phyloP scores from a whole-genome alignment of 2,113 vertebrate genomes.

The Sphyrna mokarran region DNA sequence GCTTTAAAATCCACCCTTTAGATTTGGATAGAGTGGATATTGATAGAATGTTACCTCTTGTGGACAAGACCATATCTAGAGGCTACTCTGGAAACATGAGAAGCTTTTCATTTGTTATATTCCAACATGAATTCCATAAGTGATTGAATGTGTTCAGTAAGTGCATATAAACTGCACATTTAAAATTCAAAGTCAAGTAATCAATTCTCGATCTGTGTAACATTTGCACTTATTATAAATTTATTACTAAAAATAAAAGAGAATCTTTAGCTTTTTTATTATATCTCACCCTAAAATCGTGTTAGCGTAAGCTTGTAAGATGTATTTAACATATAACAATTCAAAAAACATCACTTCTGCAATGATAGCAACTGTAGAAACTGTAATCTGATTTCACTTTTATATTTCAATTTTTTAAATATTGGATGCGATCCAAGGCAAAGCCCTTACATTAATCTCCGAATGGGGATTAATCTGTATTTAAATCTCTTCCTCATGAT shows the following conservation, averaged over 20 bases:
- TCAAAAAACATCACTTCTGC: background rate
- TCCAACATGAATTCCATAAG: background rate
- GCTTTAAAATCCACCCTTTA: no score
- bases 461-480: background rate
- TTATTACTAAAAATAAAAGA: background rate
- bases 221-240: background rate
- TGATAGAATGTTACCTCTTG: background rate
- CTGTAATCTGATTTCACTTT: slow-evolving; percentile 19
- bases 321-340: background rate
- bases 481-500: slow-evolving; percentile 28
- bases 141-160: background rate
- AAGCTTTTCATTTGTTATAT: background rate
- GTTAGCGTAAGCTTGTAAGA: background rate
- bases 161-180: background rate
- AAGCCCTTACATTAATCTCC: slow-evolving; percentile 24
- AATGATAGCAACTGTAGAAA: background rate
- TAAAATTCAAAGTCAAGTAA: background rate
- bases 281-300: background rate
- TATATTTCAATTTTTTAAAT: background rate
- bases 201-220: no score
- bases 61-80: background rate
- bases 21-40: background rate
- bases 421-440: background rate
- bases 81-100: background rate
- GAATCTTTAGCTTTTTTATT: background rate